phyloP scores from a whole-genome alignment of 2,888 invertebrate species.

The Tipula lateralis region DNA sequence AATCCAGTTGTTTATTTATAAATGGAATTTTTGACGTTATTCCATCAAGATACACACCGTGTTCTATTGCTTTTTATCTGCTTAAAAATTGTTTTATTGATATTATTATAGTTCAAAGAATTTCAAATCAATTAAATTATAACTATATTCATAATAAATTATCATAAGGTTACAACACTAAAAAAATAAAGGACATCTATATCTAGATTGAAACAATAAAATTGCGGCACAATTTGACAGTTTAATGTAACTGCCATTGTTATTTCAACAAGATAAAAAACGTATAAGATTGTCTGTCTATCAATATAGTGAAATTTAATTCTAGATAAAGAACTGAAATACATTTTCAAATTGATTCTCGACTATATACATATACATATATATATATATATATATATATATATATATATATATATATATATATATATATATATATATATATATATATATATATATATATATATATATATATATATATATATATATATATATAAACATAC shows the following conservation, averaged over 20 bases:
- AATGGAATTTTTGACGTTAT: no score
- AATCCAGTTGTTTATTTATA: no score
- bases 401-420: not conserved
- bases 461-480: not conserved
- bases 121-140: no score
- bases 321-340: not conserved
- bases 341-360: slow-evolving; percentile 11
- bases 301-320: slow-evolving; percentile 19
- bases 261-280: not conserved
- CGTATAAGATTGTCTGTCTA: not conserved
- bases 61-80: no score
- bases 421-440: no score
- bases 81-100: no score
- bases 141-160: no score
- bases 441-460: no score
- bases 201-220: not conserved
- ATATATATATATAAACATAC: not conserved
- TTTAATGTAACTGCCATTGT: not conserved
- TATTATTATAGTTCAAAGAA: no score
- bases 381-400: not conserved
- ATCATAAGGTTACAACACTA: no score
- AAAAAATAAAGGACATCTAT: no score
- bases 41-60: no score
- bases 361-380: not conserved
- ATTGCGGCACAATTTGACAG: not conserved